Base-by-base conservation (phyloP, 2,888 invertebrate species). In the Tigriopus californicus region DNA sequence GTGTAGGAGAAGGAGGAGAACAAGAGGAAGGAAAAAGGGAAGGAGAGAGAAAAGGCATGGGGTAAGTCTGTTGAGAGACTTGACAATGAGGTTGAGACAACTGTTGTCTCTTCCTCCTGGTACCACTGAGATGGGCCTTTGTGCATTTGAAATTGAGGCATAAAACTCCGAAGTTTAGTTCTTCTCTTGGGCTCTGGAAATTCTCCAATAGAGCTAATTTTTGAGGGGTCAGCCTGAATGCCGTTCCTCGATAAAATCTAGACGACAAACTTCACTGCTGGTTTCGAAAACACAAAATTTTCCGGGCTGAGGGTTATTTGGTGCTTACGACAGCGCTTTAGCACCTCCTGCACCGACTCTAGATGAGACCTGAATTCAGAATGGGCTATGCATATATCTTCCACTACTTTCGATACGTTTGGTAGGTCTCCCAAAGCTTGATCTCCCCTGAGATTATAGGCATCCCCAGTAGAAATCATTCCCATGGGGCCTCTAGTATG, bases 401-500 rank as follows among this genome's bases (percentile, higher is more conserved):
- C 47, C 1, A 60, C 56, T 12, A 61, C 51, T n/a, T 61, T 58
- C 8, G 57, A 22, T 13, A 41, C 25, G 25, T 57, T 57, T 8
- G 41, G 18, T n/a, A 57, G 13, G 12, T 52, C 61, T 15, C 51
- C 51, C 18, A 61, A 42, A 13, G 57, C 33, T 33, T 33, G 33
- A 52, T 57, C 61, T 22, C 60, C 55, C 8, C 54, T 24, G 4
- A 24, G 53, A 24, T 51, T 57, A 25, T 24, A 57, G 33, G 56
- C 56, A 12, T 61, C 51, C 6, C 57, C 51, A 1, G 61, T 57
- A 18, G 61, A 25, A 10, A 41, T 2, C 44, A 61, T 52, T 6
- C 61, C 57, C 61, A 61, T 61, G 22, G 56, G 57, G 1, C 51
- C 58, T 25, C 25, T 15, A 18, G 44, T 33, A 46, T 57, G 51